Evolutionary conservation across 1,140 invertebrate species (phyloP), one percentile per base, ranked within the genome.

Genomic region (Lordiphosa stackelbergi): DNA sequence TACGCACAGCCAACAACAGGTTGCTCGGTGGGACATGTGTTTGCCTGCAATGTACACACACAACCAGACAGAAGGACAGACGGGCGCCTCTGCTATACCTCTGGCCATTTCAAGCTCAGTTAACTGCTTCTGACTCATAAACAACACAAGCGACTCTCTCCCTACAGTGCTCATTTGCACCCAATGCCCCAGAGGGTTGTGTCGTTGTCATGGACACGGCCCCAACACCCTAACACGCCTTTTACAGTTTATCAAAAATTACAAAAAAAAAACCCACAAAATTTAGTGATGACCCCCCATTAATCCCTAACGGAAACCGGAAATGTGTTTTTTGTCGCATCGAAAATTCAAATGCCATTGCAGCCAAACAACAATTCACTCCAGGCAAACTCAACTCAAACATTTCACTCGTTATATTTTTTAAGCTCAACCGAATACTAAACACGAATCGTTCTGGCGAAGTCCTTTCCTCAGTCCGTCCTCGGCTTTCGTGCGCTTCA

Each of bases 101-200:
- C 36, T 56, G 58, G 53, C 43, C 56, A 45, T 71, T 66, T 54
- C 57, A 56, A 62, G 61, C 60, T 36, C 73, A 52, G 35, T 58
- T 48, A 36, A 53, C 64, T 52, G 53, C 40, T 47, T 65, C 74
- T 42, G 61, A 63, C 66, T 73, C 66, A 66, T 66, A 81, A 79
- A 70, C 75, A 70, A 78, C 53, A 49, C 36, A 52, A 49, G 43
- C 46, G 24, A n/a, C 45, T 38, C 51, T 52, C 63, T 59, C 59
- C n/a, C n/a, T 59, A 69, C 65, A 58, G 69, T 77, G 52, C 73
- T 78, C 74, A 79, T 78, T 79, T 79, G 65, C 74, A 78, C 59
- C 69, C 74, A 69, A 66, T 73, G 52, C 69, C 60, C 64, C 38
- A 41, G 69, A 38, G 69, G 35, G 51, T 55, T 24, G 43, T 46